A percentile compares a stretch with the other conserved stretches of the same genome.
Conservation (phyloP, 2,797 vertebrate species). For the Sebastes minor region DNA sequence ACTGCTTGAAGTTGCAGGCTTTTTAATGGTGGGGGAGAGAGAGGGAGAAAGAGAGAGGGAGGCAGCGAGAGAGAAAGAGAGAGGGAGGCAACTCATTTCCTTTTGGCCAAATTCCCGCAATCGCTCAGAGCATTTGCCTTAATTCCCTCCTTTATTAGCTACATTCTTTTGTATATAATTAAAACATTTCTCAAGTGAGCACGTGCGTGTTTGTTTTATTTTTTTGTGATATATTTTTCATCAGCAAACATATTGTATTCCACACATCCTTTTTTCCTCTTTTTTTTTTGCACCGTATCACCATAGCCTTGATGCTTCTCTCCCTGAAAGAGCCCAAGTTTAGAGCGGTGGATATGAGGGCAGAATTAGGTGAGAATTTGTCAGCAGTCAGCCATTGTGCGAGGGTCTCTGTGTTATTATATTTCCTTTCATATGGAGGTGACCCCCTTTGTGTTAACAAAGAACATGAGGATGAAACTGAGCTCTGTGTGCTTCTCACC, state of each 20-base stretch:
- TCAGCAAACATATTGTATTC: conserved; percentile 64
- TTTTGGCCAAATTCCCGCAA: conserved; percentile 95
- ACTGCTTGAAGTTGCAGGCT: conserved; percentile 98
- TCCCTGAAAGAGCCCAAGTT: conserved; percentile 52
- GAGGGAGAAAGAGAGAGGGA: conserved; percentile 33
- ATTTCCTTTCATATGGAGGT: conserved; percentile 81
- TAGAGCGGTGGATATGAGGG: conserved; percentile 63
- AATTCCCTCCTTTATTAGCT: conserved; percentile 89
- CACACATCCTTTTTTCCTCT: conserved; percentile 23
- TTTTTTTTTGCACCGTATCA: conserved; percentile 21
- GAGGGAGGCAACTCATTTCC: conserved; percentile 87
- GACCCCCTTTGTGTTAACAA: conserved; percentile 86
- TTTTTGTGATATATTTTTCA: conserved; percentile 65
- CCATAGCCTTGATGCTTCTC: conserved; percentile 57
- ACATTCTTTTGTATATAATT: conserved; percentile 85
- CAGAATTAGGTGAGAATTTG: conserved; percentile 79
- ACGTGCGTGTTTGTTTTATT: conserved; percentile 74
- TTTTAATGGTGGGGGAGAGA: conserved; percentile 82
- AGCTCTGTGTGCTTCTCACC: conserved; percentile 77
- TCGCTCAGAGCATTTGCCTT: conserved; percentile 90
- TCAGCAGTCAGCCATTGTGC: conserved; percentile 77
- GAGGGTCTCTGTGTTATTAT: conserved; percentile 76
- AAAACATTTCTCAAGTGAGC: conserved; percentile 88
- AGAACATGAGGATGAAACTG: conserved; percentile 83
- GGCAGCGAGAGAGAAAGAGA: conserved; percentile 40